Conservation (phyloP, 1,140 invertebrate species). For the Anastrepha ludens region DNA sequence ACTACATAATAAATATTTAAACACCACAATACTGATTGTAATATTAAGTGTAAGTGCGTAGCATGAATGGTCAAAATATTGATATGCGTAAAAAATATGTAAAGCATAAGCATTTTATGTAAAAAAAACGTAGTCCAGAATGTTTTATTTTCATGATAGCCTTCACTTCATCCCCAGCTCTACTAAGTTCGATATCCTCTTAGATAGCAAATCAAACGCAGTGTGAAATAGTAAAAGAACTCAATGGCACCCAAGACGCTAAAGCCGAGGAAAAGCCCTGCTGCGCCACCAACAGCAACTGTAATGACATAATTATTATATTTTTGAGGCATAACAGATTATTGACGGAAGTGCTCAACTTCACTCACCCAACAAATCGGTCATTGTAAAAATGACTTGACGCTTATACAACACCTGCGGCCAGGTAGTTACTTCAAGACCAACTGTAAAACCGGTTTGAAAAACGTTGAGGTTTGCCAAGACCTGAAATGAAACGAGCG, state of each 20-base stretch:
- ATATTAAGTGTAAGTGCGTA: too few relatives aligned
- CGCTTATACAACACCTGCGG: constrained; percentile 58
- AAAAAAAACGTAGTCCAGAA: too few relatives aligned
- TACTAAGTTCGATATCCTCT: constrained; percentile 65
- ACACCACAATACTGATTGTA: too few relatives aligned
- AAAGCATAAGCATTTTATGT: too few relatives aligned
- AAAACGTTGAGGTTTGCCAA: constrained; percentile 35
- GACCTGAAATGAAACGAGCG: neutral
- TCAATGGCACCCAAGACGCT: constrained; percentile 82
- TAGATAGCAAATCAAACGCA: constrained; percentile 78
- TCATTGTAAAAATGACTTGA: constrained; percentile 71
- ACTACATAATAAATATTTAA: too few relatives aligned
- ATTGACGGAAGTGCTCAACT: neutral
- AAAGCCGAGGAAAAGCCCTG: constrained; percentile 82
- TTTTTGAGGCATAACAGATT: too few relatives aligned
- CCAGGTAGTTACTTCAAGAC: constrained; percentile 28
- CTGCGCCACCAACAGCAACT: constrained; percentile 83
- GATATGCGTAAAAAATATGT: too few relatives aligned
- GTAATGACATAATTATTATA: constrained; percentile 45
- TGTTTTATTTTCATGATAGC: too few relatives aligned
- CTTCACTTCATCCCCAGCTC: neutral
- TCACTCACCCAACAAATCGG: constrained; percentile 68
- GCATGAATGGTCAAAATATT: too few relatives aligned
- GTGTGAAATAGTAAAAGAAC: constrained; percentile 80
- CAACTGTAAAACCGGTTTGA: constrained; percentile 32